phyloP scores from a whole-genome alignment of 2,113 vertebrate genomes.

The Zeus faber region DNA sequence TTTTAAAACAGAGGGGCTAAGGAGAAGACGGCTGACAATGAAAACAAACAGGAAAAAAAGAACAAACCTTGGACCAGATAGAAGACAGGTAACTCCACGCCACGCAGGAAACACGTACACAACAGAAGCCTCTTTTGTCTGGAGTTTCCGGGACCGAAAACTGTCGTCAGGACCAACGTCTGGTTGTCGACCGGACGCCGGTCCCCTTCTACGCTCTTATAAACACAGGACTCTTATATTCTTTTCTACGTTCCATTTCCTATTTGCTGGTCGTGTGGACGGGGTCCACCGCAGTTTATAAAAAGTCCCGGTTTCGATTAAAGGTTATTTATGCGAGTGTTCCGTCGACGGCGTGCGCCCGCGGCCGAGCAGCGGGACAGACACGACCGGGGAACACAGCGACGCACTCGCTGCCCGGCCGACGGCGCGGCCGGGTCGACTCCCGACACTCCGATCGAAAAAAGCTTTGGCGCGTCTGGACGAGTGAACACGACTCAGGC shows the following conservation, averaged over 20 bases:
- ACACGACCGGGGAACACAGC: constrained; percentile 32
- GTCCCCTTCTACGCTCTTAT: neutral
- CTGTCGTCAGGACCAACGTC: constrained; percentile 45
- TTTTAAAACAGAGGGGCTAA: constrained; percentile 23
- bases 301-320: constrained; percentile 45
- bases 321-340: constrained; percentile 54
- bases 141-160: constrained; percentile 51
- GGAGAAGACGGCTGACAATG: constrained; percentile 5
- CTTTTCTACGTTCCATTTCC: constrained; percentile 53
- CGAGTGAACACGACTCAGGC: constrained; percentile 56
- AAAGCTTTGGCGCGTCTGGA: constrained; percentile 43
- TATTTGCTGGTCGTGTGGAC: constrained; percentile 46
- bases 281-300: constrained; percentile 30
- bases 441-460: constrained; percentile 30
- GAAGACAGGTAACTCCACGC: no score
- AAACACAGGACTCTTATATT: neutral
- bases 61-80: neutral
- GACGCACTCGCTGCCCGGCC: constrained; percentile 46
- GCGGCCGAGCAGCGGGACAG: constrained; percentile 49
- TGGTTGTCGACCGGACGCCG: no score
- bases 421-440: constrained; percentile 31
- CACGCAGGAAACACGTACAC: no score
- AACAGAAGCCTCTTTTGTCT: no score
- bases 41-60: constrained; percentile 5
- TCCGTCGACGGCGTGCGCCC: constrained; percentile 50